phyloP scores from a whole-genome alignment of 2,888 invertebrate genomes.

The Sarcophaga caerulescens region DNA sequence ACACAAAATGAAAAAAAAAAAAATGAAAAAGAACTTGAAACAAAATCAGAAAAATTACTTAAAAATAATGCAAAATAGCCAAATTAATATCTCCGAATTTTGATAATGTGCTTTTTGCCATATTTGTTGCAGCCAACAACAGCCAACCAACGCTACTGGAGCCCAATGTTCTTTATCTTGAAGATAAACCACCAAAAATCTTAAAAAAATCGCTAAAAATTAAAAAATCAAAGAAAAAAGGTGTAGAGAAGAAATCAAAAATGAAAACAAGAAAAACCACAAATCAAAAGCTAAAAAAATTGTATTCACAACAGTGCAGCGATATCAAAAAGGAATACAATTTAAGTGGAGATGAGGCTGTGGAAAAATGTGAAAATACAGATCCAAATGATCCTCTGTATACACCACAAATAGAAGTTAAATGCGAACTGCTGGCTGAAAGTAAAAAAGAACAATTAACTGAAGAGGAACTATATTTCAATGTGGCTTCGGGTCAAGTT shows the following conservation, averaged over 20 bases:
- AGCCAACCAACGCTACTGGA: slow-evolving; percentile 49
- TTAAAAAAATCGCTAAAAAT: slow-evolving; percentile 43
- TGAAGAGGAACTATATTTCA: slow-evolving; percentile 24
- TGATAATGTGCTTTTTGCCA: slow-evolving; percentile 67
- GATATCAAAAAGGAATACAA: slow-evolving; percentile 13
- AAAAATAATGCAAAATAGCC: slow-evolving; percentile 9
- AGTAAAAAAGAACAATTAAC: slow-evolving; percentile 37
- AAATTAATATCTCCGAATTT: slow-evolving; percentile 60
- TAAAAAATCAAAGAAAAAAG: slow-evolving; percentile 24
- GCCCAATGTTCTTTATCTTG: slow-evolving; percentile 62
- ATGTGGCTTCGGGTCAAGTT: slow-evolving; percentile 13
- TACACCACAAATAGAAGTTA: slow-evolving; percentile 39
- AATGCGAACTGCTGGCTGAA: slow-evolving; percentile 49
- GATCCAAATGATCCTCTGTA: slow-evolving; percentile 57
- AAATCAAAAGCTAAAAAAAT: neutral
- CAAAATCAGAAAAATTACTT: neutral
- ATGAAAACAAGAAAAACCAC: slow-evolving; percentile 12
- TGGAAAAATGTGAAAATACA: slow-evolving; percentile 14
- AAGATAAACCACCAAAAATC: slow-evolving; percentile 61
- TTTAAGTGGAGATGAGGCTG: neutral
- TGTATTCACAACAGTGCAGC: slow-evolving; percentile 9
- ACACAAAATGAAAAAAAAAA: neutral
- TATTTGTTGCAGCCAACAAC: slow-evolving; percentile 64
- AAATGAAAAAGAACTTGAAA: neutral
- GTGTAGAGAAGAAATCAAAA: slow-evolving; percentile 9